phyloP scores from a whole-genome alignment of 1,140 invertebrate genomes.

The Drosophila hydei region DNA sequence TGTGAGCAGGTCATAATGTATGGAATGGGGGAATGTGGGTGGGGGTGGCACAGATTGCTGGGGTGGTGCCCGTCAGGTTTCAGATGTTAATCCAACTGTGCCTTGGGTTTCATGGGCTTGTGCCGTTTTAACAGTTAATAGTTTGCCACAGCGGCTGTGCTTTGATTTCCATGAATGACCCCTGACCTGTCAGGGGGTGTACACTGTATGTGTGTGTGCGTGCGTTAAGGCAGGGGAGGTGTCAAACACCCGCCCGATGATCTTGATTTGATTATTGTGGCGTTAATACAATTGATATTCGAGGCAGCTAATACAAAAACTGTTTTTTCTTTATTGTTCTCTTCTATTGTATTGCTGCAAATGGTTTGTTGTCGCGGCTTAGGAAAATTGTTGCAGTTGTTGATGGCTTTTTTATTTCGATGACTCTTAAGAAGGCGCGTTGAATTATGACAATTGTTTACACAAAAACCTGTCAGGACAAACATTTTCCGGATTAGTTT shows the following conservation, averaged over 20 bases:
- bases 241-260: slow-evolving; percentile 54
- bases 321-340: slow-evolving; percentile 9
- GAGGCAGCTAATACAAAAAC: slow-evolving; percentile 49
- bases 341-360: slow-evolving; percentile 32
- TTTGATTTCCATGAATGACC: slow-evolving; percentile 56
- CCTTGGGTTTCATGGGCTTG: slow-evolving; percentile 52
- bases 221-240: slow-evolving; percentile 33
- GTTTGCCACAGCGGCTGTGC: slow-evolving; percentile 59
- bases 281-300: slow-evolving; percentile 80
- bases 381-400: slow-evolving; percentile 64
- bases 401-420: slow-evolving; percentile 69
- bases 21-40: slow-evolving; percentile 11
- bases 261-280: slow-evolving; percentile 77
- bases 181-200: background rate
- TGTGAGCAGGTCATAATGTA: slow-evolving; percentile 63
- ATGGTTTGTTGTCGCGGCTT: slow-evolving; percentile 61
- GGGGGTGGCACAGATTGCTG: slow-evolving; percentile 64
- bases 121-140: slow-evolving; percentile 77
- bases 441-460: slow-evolving; percentile 65
- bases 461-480: slow-evolving; percentile 7
- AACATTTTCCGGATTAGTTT: slow-evolving; percentile 29
- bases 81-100: slow-evolving; percentile 78
- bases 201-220: background rate
- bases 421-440: slow-evolving; percentile 10
- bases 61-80: slow-evolving; percentile 55